phyloP scores from a whole-genome alignment of 2,797 vertebrate genomes.

The Zalophus californianus region DNA sequence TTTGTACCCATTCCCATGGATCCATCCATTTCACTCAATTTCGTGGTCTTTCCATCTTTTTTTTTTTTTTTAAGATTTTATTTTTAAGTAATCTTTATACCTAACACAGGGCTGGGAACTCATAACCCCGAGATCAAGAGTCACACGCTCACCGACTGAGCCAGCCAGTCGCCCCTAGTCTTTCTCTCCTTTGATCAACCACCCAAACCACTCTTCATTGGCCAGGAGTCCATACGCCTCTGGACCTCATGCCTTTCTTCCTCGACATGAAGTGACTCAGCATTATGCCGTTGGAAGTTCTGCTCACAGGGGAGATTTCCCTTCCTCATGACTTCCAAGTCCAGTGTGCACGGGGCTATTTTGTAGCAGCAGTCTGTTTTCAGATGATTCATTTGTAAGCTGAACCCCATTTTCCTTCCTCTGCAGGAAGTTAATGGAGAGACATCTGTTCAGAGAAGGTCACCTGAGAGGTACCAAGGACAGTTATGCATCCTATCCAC shows the following conservation, averaged over 20 bases:
- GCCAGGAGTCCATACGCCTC: background rate
- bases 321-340: background rate
- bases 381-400: background rate
- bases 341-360: background rate
- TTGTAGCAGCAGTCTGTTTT: background rate
- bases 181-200: background rate
- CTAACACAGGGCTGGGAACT: background rate
- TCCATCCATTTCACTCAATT: background rate
- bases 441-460: background rate
- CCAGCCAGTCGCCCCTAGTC: background rate
- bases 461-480: fast-evolving
- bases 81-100: background rate
- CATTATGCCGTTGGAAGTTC: too few species aligned
- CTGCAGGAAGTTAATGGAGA: background rate
- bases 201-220: background rate
- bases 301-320: background rate
- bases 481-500: background rate
- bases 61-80: background rate
- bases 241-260: background rate
- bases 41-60: background rate
- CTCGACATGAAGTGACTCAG: background rate
- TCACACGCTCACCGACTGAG: background rate
- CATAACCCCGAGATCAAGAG: background rate
- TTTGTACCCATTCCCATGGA: background rate
- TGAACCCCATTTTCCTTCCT: background rate